These are phyloP conservation scores for Rhimphoctona megacephalus DNA, from an alignment of 2,888 invertebrate genomes.

Conservation along the genomic window DNA sequence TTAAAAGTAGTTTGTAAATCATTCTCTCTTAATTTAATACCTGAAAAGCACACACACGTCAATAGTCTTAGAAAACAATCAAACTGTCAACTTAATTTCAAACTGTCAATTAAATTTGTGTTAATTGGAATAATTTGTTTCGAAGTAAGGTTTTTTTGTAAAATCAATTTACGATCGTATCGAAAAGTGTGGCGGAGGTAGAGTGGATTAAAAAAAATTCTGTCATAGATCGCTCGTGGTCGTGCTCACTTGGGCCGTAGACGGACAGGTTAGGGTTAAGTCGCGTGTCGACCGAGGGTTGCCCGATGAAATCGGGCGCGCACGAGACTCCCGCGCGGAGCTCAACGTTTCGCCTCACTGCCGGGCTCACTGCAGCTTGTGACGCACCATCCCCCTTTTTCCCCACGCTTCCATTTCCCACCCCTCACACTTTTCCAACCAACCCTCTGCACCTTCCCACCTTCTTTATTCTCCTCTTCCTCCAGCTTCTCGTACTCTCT, in stretches of 20 bases:
- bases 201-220: slow-evolving; percentile 29
- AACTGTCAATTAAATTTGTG: not conserved
- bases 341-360: slow-evolving; percentile 84
- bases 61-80: not conserved
- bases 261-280: slow-evolving; percentile 70
- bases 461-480: slow-evolving; percentile 58
- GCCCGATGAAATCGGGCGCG: slow-evolving; percentile 75
- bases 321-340: slow-evolving; percentile 84
- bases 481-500: slow-evolving; percentile 54
- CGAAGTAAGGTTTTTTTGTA: not conserved
- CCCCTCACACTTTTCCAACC: slow-evolving; percentile 69
- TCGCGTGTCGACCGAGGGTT: slow-evolving; percentile 71
- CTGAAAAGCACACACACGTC: not conserved
- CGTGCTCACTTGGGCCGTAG: slow-evolving; percentile 70
- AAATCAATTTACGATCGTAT: slow-evolving; percentile 7
- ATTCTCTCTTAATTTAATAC: not conserved
- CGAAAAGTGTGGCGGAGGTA: slow-evolving; percentile 1
- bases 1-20: not conserved
- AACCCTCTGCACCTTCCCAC: slow-evolving; percentile 66
- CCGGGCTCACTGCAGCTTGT: slow-evolving; percentile 84
- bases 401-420: slow-evolving; percentile 65
- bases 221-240: slow-evolving; percentile 61
- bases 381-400: slow-evolving; percentile 82
- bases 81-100: not conserved
- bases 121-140: not conserved